A percentile compares a stretch with the other conserved stretches of the same genome.
These are phyloP conservation scores for Eretmocerus hayati DNA, from an alignment of 2,888 invertebrate species.

Conservation along the genomic window DNA sequence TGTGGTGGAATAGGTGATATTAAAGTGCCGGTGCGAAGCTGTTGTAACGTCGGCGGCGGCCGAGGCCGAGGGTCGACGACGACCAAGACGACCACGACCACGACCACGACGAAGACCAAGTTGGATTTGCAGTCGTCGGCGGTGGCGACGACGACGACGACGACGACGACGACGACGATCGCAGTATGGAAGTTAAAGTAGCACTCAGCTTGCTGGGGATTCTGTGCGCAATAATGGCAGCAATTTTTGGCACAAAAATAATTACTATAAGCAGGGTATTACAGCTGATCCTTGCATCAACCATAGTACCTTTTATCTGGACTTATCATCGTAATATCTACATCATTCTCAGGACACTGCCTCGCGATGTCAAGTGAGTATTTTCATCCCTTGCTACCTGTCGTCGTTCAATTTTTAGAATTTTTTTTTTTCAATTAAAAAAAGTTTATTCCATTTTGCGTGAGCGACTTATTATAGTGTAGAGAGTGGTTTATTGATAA, in stretches of 20 bases:
- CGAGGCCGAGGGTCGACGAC: too few relatives aligned
- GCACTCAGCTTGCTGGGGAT: slow-evolving; percentile 35
- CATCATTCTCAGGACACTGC: slow-evolving; percentile 38
- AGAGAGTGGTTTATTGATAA: too few relatives aligned
- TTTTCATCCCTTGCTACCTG: too few relatives aligned
- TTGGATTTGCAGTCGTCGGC: background rate
- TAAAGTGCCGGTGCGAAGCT: too few relatives aligned
- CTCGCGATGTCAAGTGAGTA: slow-evolving; percentile 41
- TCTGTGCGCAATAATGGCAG: slow-evolving; percentile 37
- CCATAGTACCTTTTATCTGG: slow-evolving; percentile 35
- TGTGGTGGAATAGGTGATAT: too few relatives aligned
- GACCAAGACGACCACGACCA: background rate
- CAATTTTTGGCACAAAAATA: slow-evolving; percentile 33
- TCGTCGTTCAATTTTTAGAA: too few relatives aligned
- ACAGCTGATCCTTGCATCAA: slow-evolving; percentile 34
- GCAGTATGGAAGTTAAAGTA: slow-evolving; percentile 38
- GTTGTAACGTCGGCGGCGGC: too few relatives aligned
- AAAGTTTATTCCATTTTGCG: too few relatives aligned
- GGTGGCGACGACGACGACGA: too few relatives aligned
- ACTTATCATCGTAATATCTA: slow-evolving; percentile 39
- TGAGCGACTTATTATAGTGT: too few relatives aligned
- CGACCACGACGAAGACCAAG: background rate
- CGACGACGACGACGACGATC: too few relatives aligned
- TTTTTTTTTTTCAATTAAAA: too few relatives aligned
- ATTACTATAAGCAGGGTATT: slow-evolving; percentile 34